Base-by-base conservation (phyloP, 2,888 invertebrate species). In the Melanchra persicariae region DNA sequence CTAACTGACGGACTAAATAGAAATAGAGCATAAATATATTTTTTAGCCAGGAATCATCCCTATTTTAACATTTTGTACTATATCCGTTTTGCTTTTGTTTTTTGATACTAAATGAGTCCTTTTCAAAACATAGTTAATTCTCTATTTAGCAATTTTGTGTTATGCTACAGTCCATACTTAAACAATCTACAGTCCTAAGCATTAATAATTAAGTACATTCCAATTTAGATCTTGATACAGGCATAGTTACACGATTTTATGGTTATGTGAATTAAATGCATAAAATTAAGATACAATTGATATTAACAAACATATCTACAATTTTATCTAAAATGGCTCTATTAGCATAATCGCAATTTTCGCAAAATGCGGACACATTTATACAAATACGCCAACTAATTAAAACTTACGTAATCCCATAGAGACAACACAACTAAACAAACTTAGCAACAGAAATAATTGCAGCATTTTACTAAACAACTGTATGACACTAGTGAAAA, bases 391-490 rank as follows among this genome's bases (percentile, higher is more conserved):
- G 63, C 37, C 58, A 83, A 77, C 73, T 84, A 86, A 85, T 85
- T 81, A 83, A 87, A 87, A 91, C 92, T 92, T 86, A 93, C 93
- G 91, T 74, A 92, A 85, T 70, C 74, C 87, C 86, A 89, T 84
- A 71, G 88, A 86, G 66, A 78, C 45, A 57, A 83, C 88, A 82
- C 78, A 79, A 78, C 81, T 83, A 76, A 89, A 82, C 26, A 76
- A 63, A 43, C 77, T 79, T 15, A 86, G 77, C 65, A 89, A 77
- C 64, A 84, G 64, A 52, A 83, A 76, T 71, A 76, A 74, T 83
- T 81, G 85, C 83, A 90, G 77, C 79, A 83, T 85, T 82, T 74
- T 81, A 64, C 30, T 74, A 79, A 83, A 84, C 83, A 81, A 82
- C 85, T 85, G 77, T 34, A 74, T 83, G 74, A 68, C 82, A 82